Evolutionary conservation across 2,113 vertebrate species (phyloP).

Genomic region (Prunella himalayana): DNA sequence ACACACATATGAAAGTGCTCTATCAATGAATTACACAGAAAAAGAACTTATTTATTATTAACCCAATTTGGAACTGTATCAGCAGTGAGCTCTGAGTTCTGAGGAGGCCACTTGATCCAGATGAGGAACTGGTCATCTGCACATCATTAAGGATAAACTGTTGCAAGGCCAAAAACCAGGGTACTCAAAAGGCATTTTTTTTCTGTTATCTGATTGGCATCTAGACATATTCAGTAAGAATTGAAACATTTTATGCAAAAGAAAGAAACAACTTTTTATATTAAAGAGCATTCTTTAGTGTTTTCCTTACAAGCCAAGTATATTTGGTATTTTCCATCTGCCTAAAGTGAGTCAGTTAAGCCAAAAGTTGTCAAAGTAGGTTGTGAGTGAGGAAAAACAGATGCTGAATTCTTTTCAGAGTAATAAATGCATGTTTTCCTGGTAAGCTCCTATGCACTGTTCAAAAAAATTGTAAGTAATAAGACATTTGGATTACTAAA

Average conservation of each 20-base stretch:
- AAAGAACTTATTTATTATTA: background rate
- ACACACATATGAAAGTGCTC: background rate
- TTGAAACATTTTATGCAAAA: background rate
- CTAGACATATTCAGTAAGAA: background rate
- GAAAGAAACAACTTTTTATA: background rate
- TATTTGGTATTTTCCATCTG: background rate
- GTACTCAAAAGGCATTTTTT: background rate
- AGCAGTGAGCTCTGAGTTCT: background rate
- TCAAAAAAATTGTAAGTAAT: background rate
- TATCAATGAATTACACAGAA: background rate
- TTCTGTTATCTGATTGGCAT: background rate
- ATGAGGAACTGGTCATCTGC: background rate
- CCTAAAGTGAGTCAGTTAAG: slow-evolving; percentile 20
- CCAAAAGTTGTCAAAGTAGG: background rate
- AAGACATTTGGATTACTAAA: background rate
- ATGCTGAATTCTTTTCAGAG: background rate
- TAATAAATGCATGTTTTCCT: background rate
- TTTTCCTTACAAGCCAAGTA: background rate
- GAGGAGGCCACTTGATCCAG: background rate
- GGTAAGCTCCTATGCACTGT: background rate
- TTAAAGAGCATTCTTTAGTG: background rate
- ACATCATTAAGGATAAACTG: background rate
- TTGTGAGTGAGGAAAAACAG: background rate
- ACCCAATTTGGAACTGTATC: background rate
- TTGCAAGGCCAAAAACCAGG: background rate